phyloP scores from a whole-genome alignment of 2,888 invertebrate genomes.

The Drosophila lutescens region DNA sequence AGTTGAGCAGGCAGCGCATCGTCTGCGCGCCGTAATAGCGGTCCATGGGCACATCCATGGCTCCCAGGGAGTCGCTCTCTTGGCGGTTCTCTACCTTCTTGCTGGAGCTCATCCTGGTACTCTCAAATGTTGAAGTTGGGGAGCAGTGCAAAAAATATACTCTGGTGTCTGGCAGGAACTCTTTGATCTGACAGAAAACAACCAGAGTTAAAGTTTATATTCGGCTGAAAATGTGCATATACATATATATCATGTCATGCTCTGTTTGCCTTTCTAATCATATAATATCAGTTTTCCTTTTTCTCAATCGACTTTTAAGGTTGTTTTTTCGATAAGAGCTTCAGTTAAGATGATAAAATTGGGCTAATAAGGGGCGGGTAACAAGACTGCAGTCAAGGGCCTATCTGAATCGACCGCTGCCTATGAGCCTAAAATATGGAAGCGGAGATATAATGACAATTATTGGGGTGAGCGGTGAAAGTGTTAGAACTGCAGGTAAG shows the following conservation, averaged over 20 bases:
- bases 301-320: no score
- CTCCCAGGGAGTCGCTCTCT: slow-evolving; percentile 4
- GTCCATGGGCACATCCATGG: slow-evolving; percentile 10
- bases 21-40: slow-evolving; percentile 4
- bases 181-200: not conserved
- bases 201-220: not conserved
- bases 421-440: no score
- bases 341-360: slow-evolving; percentile 12
- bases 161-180: no score
- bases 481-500: slow-evolving; percentile 27
- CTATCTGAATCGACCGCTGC: slow-evolving; percentile 39
- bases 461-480: slow-evolving; percentile 67
- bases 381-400: slow-evolving; percentile 15
- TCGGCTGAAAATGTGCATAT: no score
- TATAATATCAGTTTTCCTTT: no score
- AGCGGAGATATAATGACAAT: slow-evolving; percentile 57
- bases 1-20: slow-evolving; percentile 5
- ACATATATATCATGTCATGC: no score
- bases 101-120: not conserved
- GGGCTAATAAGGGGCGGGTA: slow-evolving; percentile 49
- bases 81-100: slow-evolving; percentile 5
- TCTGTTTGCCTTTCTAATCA: no score
- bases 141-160: not conserved
- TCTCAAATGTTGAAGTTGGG: not conserved
- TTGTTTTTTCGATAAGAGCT: slow-evolving; percentile 9